Evolutionary conservation across 2,888 invertebrate genomes (phyloP).

Genomic region (Palloptera scutellata): DNA sequence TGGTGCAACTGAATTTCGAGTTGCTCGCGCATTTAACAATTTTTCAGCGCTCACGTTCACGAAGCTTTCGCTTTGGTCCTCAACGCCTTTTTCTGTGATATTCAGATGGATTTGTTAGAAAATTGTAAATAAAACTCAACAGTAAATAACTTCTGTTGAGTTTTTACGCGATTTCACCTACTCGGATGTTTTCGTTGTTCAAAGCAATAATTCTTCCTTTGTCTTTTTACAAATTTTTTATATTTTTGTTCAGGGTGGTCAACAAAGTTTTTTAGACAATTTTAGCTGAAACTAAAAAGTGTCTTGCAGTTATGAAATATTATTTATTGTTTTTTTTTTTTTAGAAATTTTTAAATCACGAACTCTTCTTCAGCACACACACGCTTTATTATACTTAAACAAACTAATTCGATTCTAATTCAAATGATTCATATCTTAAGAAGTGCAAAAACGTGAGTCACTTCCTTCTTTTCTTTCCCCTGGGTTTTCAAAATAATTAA

Average conservation of each 20-base stretch:
- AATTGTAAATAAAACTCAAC: slow-evolving; percentile 7
- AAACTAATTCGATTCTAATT: too few relatives aligned
- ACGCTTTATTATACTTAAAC: too few relatives aligned
- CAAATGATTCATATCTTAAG: too few relatives aligned
- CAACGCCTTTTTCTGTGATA: slow-evolving; percentile 1
- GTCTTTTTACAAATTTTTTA: too few relatives aligned
- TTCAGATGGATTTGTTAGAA: background rate
- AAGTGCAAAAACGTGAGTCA: too few relatives aligned
- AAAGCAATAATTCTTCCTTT: background rate
- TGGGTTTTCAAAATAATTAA: too few relatives aligned
- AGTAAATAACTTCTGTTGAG: background rate
- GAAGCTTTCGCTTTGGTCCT: slow-evolving; percentile 5
- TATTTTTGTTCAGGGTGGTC: slow-evolving; percentile 21
- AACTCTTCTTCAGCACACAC: too few relatives aligned
- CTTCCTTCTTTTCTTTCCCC: too few relatives aligned
- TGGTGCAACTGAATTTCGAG: too few relatives aligned
- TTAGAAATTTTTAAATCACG: too few relatives aligned
- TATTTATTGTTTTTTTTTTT: too few relatives aligned
- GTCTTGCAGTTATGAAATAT: background rate
- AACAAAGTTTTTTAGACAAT: slow-evolving; percentile 33
- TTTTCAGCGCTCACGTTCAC: slow-evolving; percentile 2
- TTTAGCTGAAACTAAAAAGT: slow-evolving; percentile 34
- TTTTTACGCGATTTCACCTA: slow-evolving; percentile 6
- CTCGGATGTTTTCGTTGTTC: background rate
- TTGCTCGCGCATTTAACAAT: background rate